phyloP scores from a whole-genome alignment of 1,140 invertebrate genomes.

The Drosophila baimaii region DNA sequence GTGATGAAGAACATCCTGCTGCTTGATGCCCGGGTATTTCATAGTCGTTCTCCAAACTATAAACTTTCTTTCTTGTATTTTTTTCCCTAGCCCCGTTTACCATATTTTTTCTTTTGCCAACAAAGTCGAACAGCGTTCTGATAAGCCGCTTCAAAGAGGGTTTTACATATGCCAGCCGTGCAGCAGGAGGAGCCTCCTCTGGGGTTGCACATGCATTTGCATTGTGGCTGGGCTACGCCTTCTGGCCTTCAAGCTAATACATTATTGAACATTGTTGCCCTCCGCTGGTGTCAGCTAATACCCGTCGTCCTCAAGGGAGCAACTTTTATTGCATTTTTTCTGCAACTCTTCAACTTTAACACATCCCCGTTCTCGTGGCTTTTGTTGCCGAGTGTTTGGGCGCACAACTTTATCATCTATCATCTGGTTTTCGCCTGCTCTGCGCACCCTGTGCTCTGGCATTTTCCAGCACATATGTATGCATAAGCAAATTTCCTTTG shows the following conservation, averaged over 20 bases:
- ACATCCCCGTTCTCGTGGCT: conserved; percentile 10
- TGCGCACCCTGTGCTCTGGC: neutral
- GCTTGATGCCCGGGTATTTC: neutral
- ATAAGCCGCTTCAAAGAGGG: conserved; percentile 78
- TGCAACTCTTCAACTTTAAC: conserved; percentile 59
- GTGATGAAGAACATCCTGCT: neutral
- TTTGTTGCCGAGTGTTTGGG: conserved; percentile 30
- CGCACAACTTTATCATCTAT: conserved; percentile 57
- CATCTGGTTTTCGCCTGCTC: conserved; percentile 14
- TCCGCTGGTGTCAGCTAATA: conserved; percentile 54
- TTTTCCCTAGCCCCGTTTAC: conserved; percentile 4
- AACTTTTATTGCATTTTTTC: conserved; percentile 62
- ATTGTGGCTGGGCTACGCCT: conserved; percentile 32
- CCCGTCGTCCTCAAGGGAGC: conserved; percentile 40
- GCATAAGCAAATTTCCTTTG: conserved; percentile 69
- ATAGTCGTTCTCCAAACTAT: neutral
- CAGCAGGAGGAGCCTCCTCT: conserved; percentile 20
- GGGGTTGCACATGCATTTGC: conserved; percentile 35
- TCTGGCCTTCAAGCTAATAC: conserved; percentile 55
- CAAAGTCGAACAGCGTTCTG: conserved; percentile 64
- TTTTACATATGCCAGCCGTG: conserved; percentile 74
- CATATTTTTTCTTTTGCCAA: conserved; percentile 47
- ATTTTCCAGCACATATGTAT: conserved; percentile 54
- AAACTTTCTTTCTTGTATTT: conserved; percentile 8
- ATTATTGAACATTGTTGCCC: conserved; percentile 79